phyloP scores from a whole-genome alignment of 2,888 invertebrate species.

The Rhamphomyia laevipes region DNA sequence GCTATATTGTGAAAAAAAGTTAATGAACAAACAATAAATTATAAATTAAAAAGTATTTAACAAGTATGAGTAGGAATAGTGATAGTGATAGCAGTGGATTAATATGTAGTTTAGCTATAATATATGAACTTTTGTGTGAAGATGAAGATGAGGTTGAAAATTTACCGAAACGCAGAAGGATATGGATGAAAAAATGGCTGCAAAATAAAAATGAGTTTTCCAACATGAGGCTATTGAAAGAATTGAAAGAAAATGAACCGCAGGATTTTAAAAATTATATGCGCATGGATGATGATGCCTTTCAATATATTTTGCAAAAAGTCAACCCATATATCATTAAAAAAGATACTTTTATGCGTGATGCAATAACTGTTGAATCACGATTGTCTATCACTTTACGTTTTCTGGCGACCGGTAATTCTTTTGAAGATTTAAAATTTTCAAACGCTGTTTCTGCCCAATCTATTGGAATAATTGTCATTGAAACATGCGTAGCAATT shows the following conservation, averaged over 20 bases:
- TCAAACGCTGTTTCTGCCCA: constrained; percentile 14
- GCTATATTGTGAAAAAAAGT: too few relatives aligned
- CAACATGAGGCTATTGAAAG: constrained; percentile 6
- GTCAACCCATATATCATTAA: constrained; percentile 9
- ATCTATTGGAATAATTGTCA: constrained; percentile 13
- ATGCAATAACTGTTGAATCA: constrained; percentile 14
- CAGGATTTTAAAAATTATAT: constrained; percentile 6
- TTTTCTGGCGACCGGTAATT: constrained; percentile 17
- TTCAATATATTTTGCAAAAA: constrained; percentile 6
- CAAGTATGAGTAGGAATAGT: too few relatives aligned
- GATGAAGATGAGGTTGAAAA: constrained; percentile 1
- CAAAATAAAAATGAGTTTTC: constrained; percentile 6
- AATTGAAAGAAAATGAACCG: constrained; percentile 6
- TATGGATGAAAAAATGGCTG: constrained; percentile 7
- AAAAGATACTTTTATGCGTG: constrained; percentile 15
- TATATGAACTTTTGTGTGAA: constrained; percentile 1
- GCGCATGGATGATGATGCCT: constrained; percentile 3
- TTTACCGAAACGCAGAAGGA: background rate
- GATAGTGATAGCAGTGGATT: background rate
- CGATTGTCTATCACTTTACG: constrained; percentile 16
- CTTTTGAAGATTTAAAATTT: constrained; percentile 16
- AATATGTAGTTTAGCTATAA: background rate
- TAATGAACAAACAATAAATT: too few relatives aligned
- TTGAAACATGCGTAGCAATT: constrained; percentile 15
- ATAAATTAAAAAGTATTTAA: too few relatives aligned